Evolutionary conservation across 2,113 vertebrate species (phyloP).

Genomic region (Psettodes erumei): DNA sequence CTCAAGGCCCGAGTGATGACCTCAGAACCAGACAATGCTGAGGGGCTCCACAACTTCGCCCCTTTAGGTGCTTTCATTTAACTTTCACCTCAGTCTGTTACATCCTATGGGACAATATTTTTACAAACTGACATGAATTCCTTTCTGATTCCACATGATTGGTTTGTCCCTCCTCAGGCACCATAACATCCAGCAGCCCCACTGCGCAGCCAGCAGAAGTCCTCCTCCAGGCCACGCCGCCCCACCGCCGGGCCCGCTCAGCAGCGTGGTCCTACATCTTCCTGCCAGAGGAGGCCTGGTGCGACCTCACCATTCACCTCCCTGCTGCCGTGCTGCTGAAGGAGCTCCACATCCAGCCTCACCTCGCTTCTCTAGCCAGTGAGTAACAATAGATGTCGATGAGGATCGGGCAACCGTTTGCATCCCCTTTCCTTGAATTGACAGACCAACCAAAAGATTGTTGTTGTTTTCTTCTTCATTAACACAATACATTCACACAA

Average conservation of each 20-base stretch:
- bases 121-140: neutral
- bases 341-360: constrained; percentile 98
- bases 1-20: constrained; percentile 95
- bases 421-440: too few relatives aligned
- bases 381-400: constrained; percentile 68
- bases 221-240: constrained; percentile 95
- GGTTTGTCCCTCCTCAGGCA: constrained; percentile 82
- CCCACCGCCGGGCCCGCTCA: constrained; percentile 94
- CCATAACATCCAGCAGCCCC: constrained; percentile 98
- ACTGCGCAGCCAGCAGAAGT: constrained; percentile 98
- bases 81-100: neutral
- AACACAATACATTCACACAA: too few relatives aligned
- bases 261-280: constrained; percentile 99
- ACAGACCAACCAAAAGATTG: too few relatives aligned
- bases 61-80: constrained; percentile 87
- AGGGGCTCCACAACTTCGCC: constrained; percentile 98
- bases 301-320: constrained; percentile 97
- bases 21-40: constrained; percentile 97
- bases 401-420: too few relatives aligned
- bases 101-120: neutral
- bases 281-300: constrained; percentile 98
- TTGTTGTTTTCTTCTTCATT: too few relatives aligned
- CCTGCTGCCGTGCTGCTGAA: constrained; percentile 96
- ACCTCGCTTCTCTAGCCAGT: constrained; percentile 98
- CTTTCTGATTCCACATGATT: neutral